Evolutionary conservation across 2,113 vertebrate genomes (phyloP).

Genomic region (Caloenas nicobarica): DNA sequence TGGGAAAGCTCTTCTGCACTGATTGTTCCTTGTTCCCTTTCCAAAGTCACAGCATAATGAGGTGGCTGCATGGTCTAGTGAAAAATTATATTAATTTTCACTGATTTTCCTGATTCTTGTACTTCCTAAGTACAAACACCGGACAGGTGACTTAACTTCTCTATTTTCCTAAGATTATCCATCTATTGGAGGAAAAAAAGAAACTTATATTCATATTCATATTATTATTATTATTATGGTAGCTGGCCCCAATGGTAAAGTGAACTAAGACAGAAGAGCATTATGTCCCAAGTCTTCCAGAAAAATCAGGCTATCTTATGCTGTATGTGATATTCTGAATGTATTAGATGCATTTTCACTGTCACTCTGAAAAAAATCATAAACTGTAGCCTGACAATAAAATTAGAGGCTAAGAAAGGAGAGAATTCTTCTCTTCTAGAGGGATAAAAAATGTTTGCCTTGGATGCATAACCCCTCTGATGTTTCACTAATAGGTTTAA

Average conservation of each 20-base stretch:
- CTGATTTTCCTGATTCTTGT: neutral
- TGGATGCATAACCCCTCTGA: neutral
- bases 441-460: neutral
- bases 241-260: neutral
- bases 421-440: neutral
- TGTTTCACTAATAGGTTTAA: conserved; percentile 28
- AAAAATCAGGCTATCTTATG: neutral
- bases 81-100: neutral
- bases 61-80: neutral
- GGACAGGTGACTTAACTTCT: neutral
- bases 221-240: neutral
- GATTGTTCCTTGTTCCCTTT: neutral
- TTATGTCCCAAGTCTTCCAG: neutral
- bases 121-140: neutral
- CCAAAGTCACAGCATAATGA: neutral
- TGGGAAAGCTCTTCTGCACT: neutral
- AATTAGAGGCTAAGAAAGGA: neutral
- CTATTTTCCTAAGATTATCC: neutral
- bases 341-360: neutral
- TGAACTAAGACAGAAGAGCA: neutral
- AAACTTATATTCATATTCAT: neutral
- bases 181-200: neutral
- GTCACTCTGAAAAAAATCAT: neutral
- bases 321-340: neutral
- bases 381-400: neutral